These are phyloP conservation scores for Paguma larvata DNA, from an alignment of 2,797 vertebrate species.

Conservation along the genomic window DNA sequence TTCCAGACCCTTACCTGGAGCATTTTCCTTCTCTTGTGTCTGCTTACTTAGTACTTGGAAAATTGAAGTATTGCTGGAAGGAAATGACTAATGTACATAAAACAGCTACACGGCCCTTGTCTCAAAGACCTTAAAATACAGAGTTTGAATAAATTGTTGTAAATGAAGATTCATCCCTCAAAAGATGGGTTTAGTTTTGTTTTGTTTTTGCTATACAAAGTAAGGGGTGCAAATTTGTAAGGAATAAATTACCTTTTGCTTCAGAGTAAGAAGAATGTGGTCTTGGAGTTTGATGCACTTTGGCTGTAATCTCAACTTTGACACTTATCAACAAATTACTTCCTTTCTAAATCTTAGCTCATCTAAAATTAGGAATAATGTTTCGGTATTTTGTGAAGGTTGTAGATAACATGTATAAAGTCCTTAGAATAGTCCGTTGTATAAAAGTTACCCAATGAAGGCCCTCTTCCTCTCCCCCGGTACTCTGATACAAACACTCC, in stretches of 20 bases:
- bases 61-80: not conserved
- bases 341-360: not conserved
- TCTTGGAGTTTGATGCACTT: not conserved
- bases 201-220: not conserved
- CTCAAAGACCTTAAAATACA: not conserved
- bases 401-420: not conserved
- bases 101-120: not conserved
- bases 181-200: not conserved
- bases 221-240: not conserved
- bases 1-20: too few species aligned
- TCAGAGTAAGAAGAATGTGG: not conserved
- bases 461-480: fast-evolving
- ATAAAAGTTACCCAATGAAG: not conserved
- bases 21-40: not conserved
- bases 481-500: not conserved
- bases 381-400: not conserved
- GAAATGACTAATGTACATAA: not conserved
- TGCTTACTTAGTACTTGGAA: not conserved
- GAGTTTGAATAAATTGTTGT: not conserved
- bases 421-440: not conserved
- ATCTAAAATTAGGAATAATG: not conserved
- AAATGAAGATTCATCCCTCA: not conserved
- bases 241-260: not conserved
- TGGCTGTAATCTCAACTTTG: not conserved
- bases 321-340: not conserved